A percentile compares a stretch with the other conserved stretches of the same genome.
Evolutionary conservation across 2,888 invertebrate species (phyloP).

Genomic region (Sphinx pinastri): DNA sequence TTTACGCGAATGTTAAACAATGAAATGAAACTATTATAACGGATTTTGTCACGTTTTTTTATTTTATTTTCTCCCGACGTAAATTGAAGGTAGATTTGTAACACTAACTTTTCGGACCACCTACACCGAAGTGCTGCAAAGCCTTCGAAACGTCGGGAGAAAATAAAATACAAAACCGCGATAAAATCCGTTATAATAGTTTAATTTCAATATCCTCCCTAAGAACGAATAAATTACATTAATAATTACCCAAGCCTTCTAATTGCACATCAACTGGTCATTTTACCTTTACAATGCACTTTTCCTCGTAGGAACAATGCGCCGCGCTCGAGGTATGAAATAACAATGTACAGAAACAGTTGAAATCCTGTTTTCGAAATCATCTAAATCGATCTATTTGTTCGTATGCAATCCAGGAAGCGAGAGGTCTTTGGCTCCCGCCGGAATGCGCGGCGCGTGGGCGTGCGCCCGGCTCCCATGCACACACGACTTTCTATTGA

Average conservation of each 20-base stretch:
- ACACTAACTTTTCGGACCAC: too few relatives aligned
- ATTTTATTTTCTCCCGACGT: too few relatives aligned
- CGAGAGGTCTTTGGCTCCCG: constrained; percentile 81
- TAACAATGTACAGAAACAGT: constrained; percentile 20
- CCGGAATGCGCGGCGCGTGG: constrained; percentile 73
- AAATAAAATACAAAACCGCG: too few relatives aligned
- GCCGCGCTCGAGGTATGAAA: constrained; percentile 8
- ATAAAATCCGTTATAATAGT: too few relatives aligned
- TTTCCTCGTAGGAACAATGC: constrained; percentile 20
- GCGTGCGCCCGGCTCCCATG: constrained; percentile 69
- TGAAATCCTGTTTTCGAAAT: constrained; percentile 45
- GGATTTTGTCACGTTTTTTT: too few relatives aligned
- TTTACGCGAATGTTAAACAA: too few relatives aligned
- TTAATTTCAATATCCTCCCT: neutral
- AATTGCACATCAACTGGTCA: neutral
- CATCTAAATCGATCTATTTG: constrained; percentile 57
- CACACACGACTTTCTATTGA: constrained; percentile 78
- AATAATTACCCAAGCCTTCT: neutral
- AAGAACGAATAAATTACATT: neutral
- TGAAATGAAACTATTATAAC: too few relatives aligned
- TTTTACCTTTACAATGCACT: neutral
- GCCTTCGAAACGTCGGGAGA: too few relatives aligned
- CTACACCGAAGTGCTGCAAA: too few relatives aligned
- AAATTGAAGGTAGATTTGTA: too few relatives aligned
- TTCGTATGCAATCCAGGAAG: constrained; percentile 75